Percentiles rank a stretch among this genome's conserved stretches.
Evolutionary conservation across 1,140 invertebrate species (phyloP).

Genomic region (Cherax quadricarinatus): DNA sequence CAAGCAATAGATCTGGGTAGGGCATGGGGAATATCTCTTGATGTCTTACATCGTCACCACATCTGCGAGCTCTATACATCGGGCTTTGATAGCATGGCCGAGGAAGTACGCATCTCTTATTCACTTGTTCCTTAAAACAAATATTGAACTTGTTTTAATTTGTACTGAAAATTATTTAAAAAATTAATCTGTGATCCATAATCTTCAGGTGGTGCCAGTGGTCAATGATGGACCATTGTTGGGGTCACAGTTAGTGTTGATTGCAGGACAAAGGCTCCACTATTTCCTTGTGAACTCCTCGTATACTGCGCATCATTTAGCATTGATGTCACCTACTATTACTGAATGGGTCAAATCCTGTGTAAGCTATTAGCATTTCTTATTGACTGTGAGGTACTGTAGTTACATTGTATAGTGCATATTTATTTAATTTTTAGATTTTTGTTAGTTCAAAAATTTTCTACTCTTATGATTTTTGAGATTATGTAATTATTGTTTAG

Average conservation of each 20-base stretch:
- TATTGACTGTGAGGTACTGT: background rate
- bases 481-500: too few species aligned
- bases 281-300: slow-evolving; percentile 31
- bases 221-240: slow-evolving; percentile 76
- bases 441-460: too few species aligned
- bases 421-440: too few species aligned
- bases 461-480: too few species aligned
- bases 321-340: slow-evolving; percentile 63
- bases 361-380: slow-evolving; percentile 36
- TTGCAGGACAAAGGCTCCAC: slow-evolving; percentile 76
- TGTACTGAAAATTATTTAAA: background rate
- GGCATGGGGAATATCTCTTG: slow-evolving; percentile 77
- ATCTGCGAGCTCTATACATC: slow-evolving; percentile 78
- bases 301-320: slow-evolving; percentile 40
- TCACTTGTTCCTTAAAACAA: too few species aligned
- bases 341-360: slow-evolving; percentile 68
- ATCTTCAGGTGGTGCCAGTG: slow-evolving; percentile 75
- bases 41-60: slow-evolving; percentile 77
- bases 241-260: slow-evolving; percentile 76
- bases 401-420: background rate
- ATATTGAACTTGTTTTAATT: background rate
- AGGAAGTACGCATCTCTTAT: slow-evolving; percentile 76
- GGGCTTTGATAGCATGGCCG: slow-evolving; percentile 78
- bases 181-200: background rate
- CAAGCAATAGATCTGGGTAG: slow-evolving; percentile 76